Percentiles rank a stretch among this genome's conserved stretches.
These are phyloP conservation scores for Nomada ferruginata DNA, from an alignment of 2,888 invertebrate genomes.

Conservation along the genomic window DNA sequence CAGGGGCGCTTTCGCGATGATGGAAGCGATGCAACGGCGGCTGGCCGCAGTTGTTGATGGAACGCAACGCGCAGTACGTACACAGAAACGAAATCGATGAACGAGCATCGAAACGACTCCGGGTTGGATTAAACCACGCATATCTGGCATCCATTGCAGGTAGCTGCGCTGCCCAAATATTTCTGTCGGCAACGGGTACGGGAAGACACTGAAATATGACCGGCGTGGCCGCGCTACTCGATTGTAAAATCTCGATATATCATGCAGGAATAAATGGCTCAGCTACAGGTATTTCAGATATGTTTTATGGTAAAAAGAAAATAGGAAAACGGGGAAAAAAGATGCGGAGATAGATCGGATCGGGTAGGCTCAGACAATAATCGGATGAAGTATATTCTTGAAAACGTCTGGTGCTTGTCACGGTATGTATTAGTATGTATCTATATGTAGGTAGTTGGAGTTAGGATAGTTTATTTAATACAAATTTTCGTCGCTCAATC, in stretches of 20 bases:
- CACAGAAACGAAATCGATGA: constrained; percentile 54
- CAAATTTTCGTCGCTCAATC: not conserved
- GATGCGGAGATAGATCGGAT: not conserved
- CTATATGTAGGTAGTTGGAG: not conserved
- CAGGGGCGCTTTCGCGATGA: constrained; percentile 5
- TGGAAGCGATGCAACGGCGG: constrained; percentile 20
- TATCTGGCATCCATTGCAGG: constrained; percentile 65
- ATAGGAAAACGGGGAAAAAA: not conserved
- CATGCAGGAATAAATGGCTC: constrained; percentile 43
- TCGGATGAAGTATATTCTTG: not conserved
- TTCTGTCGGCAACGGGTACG: constrained; percentile 56
- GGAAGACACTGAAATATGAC: constrained; percentile 69
- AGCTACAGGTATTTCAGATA: constrained; percentile 31
- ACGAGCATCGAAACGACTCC: constrained; percentile 47
- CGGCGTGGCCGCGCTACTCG: constrained; percentile 32
- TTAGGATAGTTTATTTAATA: not conserved
- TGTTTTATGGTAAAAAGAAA: not conserved
- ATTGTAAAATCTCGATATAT: constrained; percentile 64
- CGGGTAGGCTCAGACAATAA: not conserved
- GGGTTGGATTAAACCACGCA: constrained; percentile 62
- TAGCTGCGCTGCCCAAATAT: constrained; percentile 55
- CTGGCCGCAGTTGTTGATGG: constrained; percentile 23
- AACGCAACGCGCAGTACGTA: constrained; percentile 24
- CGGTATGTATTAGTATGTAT: not conserved
- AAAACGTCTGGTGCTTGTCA: not conserved